Evolutionary conservation across 2,113 vertebrate species (phyloP), one percentile per base, ranked within the genome.

Genomic region (Neotragus pygmaeus): DNA sequence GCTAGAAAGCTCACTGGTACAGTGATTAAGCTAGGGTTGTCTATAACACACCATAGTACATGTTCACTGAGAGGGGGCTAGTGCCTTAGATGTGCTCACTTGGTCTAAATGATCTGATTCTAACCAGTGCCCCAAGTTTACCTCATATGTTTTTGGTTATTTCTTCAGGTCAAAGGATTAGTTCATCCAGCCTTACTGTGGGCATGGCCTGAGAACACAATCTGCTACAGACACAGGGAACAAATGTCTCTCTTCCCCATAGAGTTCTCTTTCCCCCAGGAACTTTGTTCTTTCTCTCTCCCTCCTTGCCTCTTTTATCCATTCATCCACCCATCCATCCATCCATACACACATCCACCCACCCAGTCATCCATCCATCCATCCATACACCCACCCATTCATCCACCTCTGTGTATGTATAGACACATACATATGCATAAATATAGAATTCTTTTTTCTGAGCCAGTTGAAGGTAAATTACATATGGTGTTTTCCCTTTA

Each of bases 401-500:
- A 3, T 70, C 49, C 28, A 36, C 43, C 49, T 90, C 21, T 57
- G 51, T 89, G 9, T 53, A 19, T 33, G 28, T 49, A 47, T 7
- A 80, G 16, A 49, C 16, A 70, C 45, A 88, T n/a, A 57, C 17
- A 6, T 81, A 28, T 88, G 28, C 55, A 28, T 70, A 43, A 47
- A 39, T 58, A 28, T 8, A 92, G 27, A 75, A 36, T 75, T 57
- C 16, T 82, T 88, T 88, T 62, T 90, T 86, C 57, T 23, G 55
- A 86, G 60, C 19, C 45, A 55, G 0, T 12, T 27, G 28, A 70
- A 89, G 25, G 8, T 73, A 90, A 88, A 39, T 93, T 58, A 33
- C 53, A 81, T 84, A 33, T 51, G 27, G 64, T 2, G 36, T 47
- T 93, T 91, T 60, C 75, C 39, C 73, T 96, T 92, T 92, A 87